Percentiles rank a stretch among this genome's conserved stretches.
Evolutionary conservation across 2,888 invertebrate genomes (phyloP).

Genomic region (Agelastica alni): DNA sequence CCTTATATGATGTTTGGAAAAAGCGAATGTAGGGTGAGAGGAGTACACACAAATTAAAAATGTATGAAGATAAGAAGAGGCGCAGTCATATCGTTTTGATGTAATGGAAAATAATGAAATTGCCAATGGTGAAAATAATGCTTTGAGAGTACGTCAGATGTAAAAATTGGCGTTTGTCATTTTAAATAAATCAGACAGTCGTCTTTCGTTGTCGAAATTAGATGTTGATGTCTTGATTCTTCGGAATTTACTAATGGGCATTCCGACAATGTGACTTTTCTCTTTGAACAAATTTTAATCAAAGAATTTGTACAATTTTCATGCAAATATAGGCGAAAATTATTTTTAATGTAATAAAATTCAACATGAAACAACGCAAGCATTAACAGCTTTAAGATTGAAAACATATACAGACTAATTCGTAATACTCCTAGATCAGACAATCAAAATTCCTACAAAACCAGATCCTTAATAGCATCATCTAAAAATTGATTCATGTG

Average conservation of each 20-base stretch:
- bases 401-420: too few species aligned
- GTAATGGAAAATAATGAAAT: conserved; percentile 31
- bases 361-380: too few species aligned
- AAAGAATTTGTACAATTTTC: background rate
- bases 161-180: conserved; percentile 30
- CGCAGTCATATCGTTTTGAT: conserved; percentile 32
- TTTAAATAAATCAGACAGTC: conserved; percentile 22
- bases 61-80: conserved; percentile 29
- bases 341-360: too few species aligned
- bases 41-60: conserved; percentile 35
- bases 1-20: conserved; percentile 32
- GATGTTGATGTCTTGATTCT: conserved; percentile 10
- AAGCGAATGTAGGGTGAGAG: conserved; percentile 28
- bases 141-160: conserved; percentile 28
- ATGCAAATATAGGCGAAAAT: too few species aligned
- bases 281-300: conserved; percentile 4
- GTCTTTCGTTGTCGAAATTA: conserved; percentile 23
- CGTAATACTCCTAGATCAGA: too few species aligned
- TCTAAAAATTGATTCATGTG: too few species aligned
- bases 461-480: too few species aligned
- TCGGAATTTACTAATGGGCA: conserved; percentile 15
- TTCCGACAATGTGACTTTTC: conserved; percentile 5
- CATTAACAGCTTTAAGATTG: too few species aligned
- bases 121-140: conserved; percentile 26
- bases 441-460: too few species aligned